Base-by-base conservation (phyloP, 1,140 invertebrate species). In the Phymorhynchus buccinoides region DNA sequence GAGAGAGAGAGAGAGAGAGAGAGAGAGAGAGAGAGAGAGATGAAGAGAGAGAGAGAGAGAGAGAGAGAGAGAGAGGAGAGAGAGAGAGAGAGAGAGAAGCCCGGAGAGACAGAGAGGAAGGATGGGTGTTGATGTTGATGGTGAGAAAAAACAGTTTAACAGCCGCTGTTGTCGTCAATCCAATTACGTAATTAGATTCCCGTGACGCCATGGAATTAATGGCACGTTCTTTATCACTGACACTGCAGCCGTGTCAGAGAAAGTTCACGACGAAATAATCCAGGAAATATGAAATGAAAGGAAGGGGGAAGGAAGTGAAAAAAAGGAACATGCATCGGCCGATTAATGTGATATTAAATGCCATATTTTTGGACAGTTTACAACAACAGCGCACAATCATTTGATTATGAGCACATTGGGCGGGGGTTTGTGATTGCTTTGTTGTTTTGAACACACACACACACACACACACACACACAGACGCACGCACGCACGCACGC, bases 21-120 rank as follows among this genome's bases (percentile, higher is more conserved):
- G 68, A 66, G 37, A 27, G 79, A 39, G 52, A 80, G 41, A 41
- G 62, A 68, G 37, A 85, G 77, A 32, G 52, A 41, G 78, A 32
- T 30, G 41, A 22, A 80, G 66, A 39, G 48, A 68, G 68, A 75
- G 48, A 41, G 68, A 35, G 41, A 77, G 75, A 77, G 41, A 42
- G 41, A 77, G 48, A 84, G 73, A 30, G 27, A 75, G 30, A 7
- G 68, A 9, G 7, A 48, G 30, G 3, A 85, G 27, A 85, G 22
- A 37, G 7, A 75, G 16, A 41, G 1, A 35, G 1, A 41, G 30
- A 84, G n/a, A 30, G 44, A 84, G 44, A 48, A 6, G 7, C 44
- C 44, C 44, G n/a, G 62, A 66, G 62, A 27, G 62, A 66, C 9
- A 66, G 62, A 66, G 62, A 66, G 62, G n/a, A 27, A 66, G 62